A percentile compares a stretch with the other conserved stretches of the same genome.
Evolutionary conservation across 2,113 vertebrate genomes (phyloP).

Genomic region (Marmota flaviventris): DNA sequence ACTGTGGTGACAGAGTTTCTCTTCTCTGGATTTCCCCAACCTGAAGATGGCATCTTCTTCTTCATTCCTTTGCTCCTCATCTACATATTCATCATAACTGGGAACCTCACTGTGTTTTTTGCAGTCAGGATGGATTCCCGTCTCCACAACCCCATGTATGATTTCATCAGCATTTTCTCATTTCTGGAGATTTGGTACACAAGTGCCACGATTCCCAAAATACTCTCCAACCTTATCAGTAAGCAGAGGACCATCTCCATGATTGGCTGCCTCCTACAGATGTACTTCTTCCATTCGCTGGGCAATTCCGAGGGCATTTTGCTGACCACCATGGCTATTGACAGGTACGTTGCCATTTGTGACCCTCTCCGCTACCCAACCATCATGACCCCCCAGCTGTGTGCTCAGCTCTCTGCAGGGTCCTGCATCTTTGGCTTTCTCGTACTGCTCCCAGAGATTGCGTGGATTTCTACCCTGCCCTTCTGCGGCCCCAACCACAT

Average conservation of each 20-base stretch:
- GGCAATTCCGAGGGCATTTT: slow-evolving; percentile 77
- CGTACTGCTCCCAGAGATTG: slow-evolving; percentile 73
- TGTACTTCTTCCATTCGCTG: slow-evolving; percentile 82
- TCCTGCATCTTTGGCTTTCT: slow-evolving; percentile 80
- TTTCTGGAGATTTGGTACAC: slow-evolving; percentile 81
- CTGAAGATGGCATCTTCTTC: slow-evolving; percentile 45
- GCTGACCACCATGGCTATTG: slow-evolving; percentile 82
- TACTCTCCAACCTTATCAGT: slow-evolving; percentile 75
- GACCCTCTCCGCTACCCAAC: slow-evolving; percentile 74
- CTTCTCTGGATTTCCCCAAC: slow-evolving; percentile 72
- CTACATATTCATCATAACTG: slow-evolving; percentile 76
- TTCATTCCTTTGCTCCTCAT: slow-evolving; percentile 73
- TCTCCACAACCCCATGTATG: slow-evolving; percentile 82
- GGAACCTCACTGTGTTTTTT: slow-evolving; percentile 77
- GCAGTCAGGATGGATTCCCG: slow-evolving; percentile 70
- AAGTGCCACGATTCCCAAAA: slow-evolving; percentile 78
- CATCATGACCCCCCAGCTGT: slow-evolving; percentile 77
- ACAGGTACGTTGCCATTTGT: slow-evolving; percentile 83
- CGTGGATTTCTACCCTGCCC: slow-evolving; percentile 77
- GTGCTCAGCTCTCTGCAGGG: slow-evolving; percentile 63
- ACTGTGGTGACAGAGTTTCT: slow-evolving; percentile 70
- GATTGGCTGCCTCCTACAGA: slow-evolving; percentile 79
- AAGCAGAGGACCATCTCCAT: slow-evolving; percentile 72
- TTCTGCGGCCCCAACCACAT: slow-evolving; percentile 83
- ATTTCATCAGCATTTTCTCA: slow-evolving; percentile 80